Conservation (phyloP, 2,113 vertebrate species). For the Grallaria varia region DNA sequence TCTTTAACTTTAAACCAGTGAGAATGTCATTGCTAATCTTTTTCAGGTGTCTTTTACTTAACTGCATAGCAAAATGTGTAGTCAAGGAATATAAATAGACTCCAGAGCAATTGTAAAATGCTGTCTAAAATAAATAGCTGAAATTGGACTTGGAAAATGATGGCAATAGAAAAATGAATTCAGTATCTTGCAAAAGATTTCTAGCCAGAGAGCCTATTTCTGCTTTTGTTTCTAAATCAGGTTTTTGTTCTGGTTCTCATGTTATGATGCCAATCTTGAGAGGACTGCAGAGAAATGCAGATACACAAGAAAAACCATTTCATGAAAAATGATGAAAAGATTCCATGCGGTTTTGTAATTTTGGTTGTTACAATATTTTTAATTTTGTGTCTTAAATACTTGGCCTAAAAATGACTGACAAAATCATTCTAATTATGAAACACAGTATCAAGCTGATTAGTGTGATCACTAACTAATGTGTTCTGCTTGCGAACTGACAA, state of each 20-base stretch:
- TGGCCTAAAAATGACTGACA: not conserved
- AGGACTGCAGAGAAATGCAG: not conserved
- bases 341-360: not conserved
- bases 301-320: not conserved
- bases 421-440: conserved; percentile 9
- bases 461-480: not conserved
- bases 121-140: not conserved
- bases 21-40: not conserved
- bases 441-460: not conserved
- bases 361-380: not conserved
- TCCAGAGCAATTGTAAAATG: not conserved
- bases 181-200: not conserved
- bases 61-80: not conserved
- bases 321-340: not conserved
- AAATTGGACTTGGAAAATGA: not conserved
- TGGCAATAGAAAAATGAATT: not conserved
- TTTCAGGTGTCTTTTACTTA: conserved; percentile 17
- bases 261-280: not conserved
- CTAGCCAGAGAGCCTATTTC: not conserved
- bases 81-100: not conserved
- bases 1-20: conserved; percentile 45
- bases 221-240: not conserved
- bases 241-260: not conserved
- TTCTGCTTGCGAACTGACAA: conserved; percentile 22
- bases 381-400: not conserved